Evolutionary conservation across 2,113 vertebrate species (phyloP), one percentile per base, ranked within the genome.

Genomic region (Thomomys bottae): DNA sequence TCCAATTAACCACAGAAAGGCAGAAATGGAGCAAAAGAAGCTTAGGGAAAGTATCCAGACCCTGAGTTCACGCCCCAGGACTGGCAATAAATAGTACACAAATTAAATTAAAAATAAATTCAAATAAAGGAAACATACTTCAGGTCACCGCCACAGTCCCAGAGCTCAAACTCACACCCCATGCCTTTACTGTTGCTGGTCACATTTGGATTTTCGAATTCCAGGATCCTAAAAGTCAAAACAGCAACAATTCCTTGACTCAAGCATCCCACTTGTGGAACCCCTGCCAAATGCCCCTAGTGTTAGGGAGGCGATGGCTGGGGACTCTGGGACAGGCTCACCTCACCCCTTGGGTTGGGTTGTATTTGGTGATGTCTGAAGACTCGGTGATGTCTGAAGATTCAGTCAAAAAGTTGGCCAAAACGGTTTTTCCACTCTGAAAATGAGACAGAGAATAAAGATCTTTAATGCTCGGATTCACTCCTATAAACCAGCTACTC

Each of bases 131-230:
- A 70, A 76, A 68, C 98, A 96, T 97, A 99, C 99, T 99, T 99
- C 28, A 97, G 98, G 96, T 99, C 98, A 0, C 99, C 99, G 1
- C 99, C 98, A 96, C 99, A 99, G 84, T 99, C 99, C 99, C 99
- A 99, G 9, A 99, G 96, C 96, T 99, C 99, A 71, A 99, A 98
- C 6, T 99, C 98, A 90, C 98, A 99, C 1, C 88, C 96, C 0
- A 96, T 80, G 89, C 97, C 98, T 95, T 98, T 99, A 95, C 84
- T 97, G 88, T 92, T 97, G 57, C 97, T 97, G 2, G 78, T 97
- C 40, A 98, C 88, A 84, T 97, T 96, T 0, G 98, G 98, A 21
- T 97, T 98, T 96, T 99, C 99, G 88, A 99, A 99, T 94, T 99
- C 99, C 96, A 99, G 96, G 95, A 99, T 99, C 97, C 99, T 99